Evolutionary conservation across 2,797 vertebrate genomes (phyloP).

Genomic region (Chelidonichthys spinosus): DNA sequence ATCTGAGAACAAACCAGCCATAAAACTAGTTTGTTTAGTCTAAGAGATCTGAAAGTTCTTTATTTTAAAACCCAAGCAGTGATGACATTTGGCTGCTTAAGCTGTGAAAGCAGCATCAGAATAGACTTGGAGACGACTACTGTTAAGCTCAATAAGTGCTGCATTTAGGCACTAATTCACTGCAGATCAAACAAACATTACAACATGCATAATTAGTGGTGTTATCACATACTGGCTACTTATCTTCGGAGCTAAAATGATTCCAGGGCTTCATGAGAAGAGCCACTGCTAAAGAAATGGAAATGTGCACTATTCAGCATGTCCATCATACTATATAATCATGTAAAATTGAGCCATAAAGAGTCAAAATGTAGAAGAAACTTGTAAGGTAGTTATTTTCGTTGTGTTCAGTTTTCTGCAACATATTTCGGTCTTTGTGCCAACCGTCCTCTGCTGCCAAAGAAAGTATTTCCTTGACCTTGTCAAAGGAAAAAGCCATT

Average conservation of each 20-base stretch:
- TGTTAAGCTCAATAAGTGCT: background rate
- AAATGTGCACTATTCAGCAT: conserved; percentile 21
- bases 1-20: background rate
- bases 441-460: background rate
- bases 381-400: accelerated
- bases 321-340: too few relatives aligned
- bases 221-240: conserved; percentile 20
- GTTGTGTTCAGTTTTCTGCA: background rate
- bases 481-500: background rate
- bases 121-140: background rate
- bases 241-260: conserved; percentile 52
- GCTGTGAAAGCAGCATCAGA: background rate
- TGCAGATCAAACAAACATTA: background rate
- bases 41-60: background rate
- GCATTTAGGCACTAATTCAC: background rate
- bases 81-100: background rate
- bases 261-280: conserved; percentile 31
- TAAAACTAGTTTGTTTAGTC: conserved; percentile 21
- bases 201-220: conserved; percentile 37
- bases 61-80: background rate
- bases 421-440: background rate
- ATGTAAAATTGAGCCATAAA: background rate
- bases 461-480: background rate
- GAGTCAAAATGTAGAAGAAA: background rate
- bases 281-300: conserved; percentile 26